Evolutionary conservation across 2,113 vertebrate species (phyloP).

Genomic region (Ciconia maguari): DNA sequence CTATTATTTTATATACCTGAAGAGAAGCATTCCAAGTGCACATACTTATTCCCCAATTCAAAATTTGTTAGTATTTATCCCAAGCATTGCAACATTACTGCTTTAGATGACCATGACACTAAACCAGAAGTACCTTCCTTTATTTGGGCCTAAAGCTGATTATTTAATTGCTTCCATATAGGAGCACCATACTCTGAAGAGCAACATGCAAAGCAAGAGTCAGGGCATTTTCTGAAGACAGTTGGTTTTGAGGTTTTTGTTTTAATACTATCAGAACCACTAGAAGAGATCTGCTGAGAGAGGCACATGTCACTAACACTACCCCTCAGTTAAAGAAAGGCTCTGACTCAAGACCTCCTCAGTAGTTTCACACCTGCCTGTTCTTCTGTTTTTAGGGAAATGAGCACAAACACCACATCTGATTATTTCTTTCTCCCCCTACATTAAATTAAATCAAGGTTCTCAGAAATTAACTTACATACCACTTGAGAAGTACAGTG

Average conservation of each 20-base stretch:
- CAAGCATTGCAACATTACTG: background rate
- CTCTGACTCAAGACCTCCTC: background rate
- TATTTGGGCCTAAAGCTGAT: background rate
- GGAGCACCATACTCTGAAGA: background rate
- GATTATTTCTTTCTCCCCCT: background rate
- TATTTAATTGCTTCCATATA: background rate
- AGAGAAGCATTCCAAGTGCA: background rate
- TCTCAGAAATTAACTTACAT: background rate
- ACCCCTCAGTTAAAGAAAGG: background rate
- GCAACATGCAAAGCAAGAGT: background rate
- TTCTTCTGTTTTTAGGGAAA: background rate
- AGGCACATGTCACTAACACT: background rate
- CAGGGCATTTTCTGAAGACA: background rate
- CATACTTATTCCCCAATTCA: background rate
- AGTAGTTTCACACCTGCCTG: background rate
- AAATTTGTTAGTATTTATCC: background rate
- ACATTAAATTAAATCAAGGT: background rate
- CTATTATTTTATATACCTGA: background rate
- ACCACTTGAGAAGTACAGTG: background rate
- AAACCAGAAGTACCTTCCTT: background rate
- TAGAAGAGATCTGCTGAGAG: background rate
- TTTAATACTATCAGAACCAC: background rate
- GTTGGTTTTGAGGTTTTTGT: background rate
- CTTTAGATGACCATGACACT: background rate
- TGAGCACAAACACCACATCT: background rate